These are phyloP conservation scores for Macropus fuliginosus DNA, from an alignment of 2,797 vertebrate genomes.

Conservation along the genomic window DNA sequence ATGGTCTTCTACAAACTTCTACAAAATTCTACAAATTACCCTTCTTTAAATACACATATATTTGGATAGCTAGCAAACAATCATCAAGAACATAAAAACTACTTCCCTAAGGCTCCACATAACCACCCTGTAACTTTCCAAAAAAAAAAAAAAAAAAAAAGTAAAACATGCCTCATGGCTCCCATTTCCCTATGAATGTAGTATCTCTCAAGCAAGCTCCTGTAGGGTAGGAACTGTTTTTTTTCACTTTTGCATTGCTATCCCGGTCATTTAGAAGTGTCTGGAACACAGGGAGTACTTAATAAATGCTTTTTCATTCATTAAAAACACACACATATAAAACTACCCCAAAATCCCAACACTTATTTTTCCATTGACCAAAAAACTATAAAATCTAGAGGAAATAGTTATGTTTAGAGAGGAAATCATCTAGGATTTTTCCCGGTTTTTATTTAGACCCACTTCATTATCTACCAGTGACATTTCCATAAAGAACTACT, in stretches of 20 bases:
- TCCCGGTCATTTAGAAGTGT: not conserved
- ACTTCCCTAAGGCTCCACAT: not conserved
- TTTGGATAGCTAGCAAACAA: not conserved
- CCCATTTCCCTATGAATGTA: not conserved
- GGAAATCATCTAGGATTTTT: not conserved
- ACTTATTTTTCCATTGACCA: not conserved
- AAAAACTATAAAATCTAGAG: not conserved
- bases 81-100: not conserved
- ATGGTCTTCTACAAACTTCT: too few species aligned
- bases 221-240: not conserved
- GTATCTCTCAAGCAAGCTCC: not conserved
- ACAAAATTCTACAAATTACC: too few species aligned
- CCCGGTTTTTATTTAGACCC: slow-evolving; percentile 41
- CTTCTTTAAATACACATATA: not conserved
- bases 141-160: too few species aligned
- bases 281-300: not conserved
- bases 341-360: not conserved
- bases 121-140: not conserved
- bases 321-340: not conserved
- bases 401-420: not conserved
- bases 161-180: too few species aligned
- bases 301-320: not conserved
- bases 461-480: slow-evolving; percentile 40
- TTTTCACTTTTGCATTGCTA: not conserved
- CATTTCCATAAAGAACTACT: slow-evolving; percentile 26